phyloP scores from a whole-genome alignment of 1,140 invertebrate genomes.

The Drosophila teissieri region DNA sequence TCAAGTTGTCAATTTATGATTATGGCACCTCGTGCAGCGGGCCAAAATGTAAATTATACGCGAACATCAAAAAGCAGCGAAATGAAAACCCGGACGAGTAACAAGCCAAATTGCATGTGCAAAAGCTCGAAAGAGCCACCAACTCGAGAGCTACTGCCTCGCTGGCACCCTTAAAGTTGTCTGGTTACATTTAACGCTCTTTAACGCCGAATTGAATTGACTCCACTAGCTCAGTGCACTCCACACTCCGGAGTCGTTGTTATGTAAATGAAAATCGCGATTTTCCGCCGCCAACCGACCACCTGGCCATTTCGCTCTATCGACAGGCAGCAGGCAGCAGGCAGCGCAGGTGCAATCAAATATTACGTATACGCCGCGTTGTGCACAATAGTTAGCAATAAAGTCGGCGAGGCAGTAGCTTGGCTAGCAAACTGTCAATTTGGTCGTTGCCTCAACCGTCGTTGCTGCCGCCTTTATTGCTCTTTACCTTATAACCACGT shows the following conservation, averaged over 20 bases:
- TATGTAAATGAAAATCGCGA: constrained; percentile 79
- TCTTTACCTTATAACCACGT: constrained; percentile 53
- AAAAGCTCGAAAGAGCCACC: background rate
- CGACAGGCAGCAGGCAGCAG: constrained; percentile 69
- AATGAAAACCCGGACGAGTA: constrained; percentile 76
- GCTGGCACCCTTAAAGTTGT: constrained; percentile 68
- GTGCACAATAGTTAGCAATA: constrained; percentile 56
- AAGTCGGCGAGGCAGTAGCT: constrained; percentile 36
- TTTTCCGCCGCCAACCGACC: constrained; percentile 15
- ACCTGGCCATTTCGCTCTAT: constrained; percentile 42
- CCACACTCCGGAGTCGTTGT: constrained; percentile 47
- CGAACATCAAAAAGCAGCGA: constrained; percentile 49
- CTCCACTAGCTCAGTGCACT: constrained; percentile 48
- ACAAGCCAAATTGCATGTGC: constrained; percentile 70
- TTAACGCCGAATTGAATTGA: constrained; percentile 76
- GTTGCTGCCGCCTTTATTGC: constrained; percentile 44
- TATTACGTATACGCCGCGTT: constrained; percentile 72
- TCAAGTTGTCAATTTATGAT: constrained; percentile 83
- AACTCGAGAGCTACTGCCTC: constrained; percentile 4
- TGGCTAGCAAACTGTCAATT: constrained; percentile 76
- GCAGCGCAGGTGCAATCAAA: constrained; percentile 72
- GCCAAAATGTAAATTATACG: constrained; percentile 81
- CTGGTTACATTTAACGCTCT: constrained; percentile 76
- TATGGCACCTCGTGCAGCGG: constrained; percentile 80
- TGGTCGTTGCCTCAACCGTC: constrained; percentile 48